Evolutionary conservation across 37 sponge, comb jelly and placozoan species (phyloP).

Genomic region (Crambe crambe): DNA sequence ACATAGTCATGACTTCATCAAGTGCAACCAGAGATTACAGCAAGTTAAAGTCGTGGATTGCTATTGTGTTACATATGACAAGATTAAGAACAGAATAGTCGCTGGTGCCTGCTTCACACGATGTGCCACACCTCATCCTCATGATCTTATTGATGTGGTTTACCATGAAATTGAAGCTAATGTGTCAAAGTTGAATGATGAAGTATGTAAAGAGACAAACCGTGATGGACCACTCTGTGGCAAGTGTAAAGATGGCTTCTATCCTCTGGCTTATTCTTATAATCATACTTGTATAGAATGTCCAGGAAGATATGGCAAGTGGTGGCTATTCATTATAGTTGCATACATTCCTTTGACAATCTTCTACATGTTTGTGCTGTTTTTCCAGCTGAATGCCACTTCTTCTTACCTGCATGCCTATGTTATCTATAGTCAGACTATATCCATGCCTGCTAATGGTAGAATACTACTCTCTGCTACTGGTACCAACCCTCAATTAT

Average conservation of each 20-base stretch:
- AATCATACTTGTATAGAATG: constrained; percentile 11
- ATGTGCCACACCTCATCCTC: too few relatives aligned
- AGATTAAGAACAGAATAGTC: too few relatives aligned
- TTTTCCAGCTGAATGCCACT: constrained; percentile 44
- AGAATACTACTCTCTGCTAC: constrained; percentile 10
- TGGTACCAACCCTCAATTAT: not conserved
- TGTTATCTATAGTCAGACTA: constrained; percentile 51
- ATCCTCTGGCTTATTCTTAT: constrained; percentile 31
- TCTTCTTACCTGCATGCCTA: constrained; percentile 53
- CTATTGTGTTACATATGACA: too few relatives aligned
- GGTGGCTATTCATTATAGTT: not conserved
- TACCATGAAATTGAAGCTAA: not conserved
- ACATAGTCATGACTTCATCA: too few relatives aligned
- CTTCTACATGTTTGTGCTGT: constrained; percentile 36
- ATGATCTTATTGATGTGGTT: not conserved
- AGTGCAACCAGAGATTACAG: too few relatives aligned
- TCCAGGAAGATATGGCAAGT: not conserved
- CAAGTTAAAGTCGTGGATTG: too few relatives aligned
- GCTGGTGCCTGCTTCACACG: too few relatives aligned
- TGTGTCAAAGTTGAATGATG: not conserved
- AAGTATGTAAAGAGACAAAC: not conserved
- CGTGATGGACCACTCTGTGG: constrained; percentile 24
- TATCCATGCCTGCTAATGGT: constrained; percentile 2
- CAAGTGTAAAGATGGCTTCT: constrained; percentile 20
- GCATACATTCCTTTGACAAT: constrained; percentile 45